Base-by-base conservation (phyloP, 2,113 vertebrate species). In the Pseudopipra pipra region DNA sequence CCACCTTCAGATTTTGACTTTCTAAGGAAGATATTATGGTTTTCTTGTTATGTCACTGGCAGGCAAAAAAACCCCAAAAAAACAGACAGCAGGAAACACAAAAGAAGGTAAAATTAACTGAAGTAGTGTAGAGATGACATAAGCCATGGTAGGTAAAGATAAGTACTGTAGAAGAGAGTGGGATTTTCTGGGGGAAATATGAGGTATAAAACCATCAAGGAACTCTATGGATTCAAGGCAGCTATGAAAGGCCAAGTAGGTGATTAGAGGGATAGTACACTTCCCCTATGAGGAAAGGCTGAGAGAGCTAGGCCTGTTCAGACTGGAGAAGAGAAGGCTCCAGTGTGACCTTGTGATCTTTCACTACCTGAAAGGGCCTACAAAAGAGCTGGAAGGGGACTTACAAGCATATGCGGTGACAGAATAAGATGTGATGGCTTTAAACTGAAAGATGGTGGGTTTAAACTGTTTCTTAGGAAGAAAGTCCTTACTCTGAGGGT, bases 1-100 rank as follows among this genome's bases (percentile, higher is more conserved):
- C 23, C 2, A 28, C 8, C 10, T 62, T 68, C 18, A 61, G 3
- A 41, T 74, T 91, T 56, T 85, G 4, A 18, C 11, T 93, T 89
- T 47, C 44, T 59, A 63, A 58, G 67, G 12, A 54, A 65, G 12
- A 23, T 68, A 49, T 27, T 52, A 18, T 55, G 5, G 33, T 4
- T 22, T 87, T 13, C 39, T 27, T 61, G 6, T 17, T 61, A 39
- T 4, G 4, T 8, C 58, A 2, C 16, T 28, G 35, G 5, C 1
- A 56, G 12, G 3, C 0, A 1, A 44, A 68, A 58, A 66, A 21
- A 14, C 5, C 14, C 5, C n/a, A n/a, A 12, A 16, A 6, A 37
- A 19, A 12, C 12, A 33, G 12, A 20, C 10, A 35, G 3, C 11
- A 51, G 2, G 7, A 59, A 31, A 35, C 5, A 65, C 5, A 70